Percentiles rank a stretch among this genome's conserved stretches.
Conservation (phyloP, 2,113 vertebrate genomes). For the Zonotrichia leucophrys region DNA sequence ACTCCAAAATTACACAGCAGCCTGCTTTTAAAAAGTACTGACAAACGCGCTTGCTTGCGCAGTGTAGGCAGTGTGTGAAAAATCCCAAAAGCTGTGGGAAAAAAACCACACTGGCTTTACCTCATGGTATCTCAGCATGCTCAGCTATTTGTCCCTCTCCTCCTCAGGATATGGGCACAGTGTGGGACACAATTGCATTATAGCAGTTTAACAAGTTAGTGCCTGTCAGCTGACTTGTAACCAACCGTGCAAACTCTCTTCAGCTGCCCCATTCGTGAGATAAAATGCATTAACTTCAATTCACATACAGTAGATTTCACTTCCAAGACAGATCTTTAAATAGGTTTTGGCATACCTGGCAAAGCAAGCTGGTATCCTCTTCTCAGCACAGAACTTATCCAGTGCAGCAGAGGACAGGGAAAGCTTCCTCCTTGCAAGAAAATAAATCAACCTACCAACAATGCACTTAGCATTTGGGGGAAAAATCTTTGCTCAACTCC, state of each 20-base stretch:
- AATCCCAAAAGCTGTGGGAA: neutral
- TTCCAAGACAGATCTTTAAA: neutral
- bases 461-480: neutral
- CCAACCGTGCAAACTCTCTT: neutral
- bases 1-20: neutral
- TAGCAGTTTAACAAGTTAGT: constrained; percentile 18
- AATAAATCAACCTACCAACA: neutral
- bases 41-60: neutral
- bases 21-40: constrained; percentile 13
- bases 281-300: constrained; percentile 26
- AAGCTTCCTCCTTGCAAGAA: neutral
- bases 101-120: neutral
- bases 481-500: neutral
- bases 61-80: constrained; percentile 26
- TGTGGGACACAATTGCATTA: neutral
- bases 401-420: neutral
- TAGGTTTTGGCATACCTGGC: constrained; percentile 30
- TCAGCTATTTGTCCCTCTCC: neutral
- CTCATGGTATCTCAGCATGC: neutral
- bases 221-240: constrained; percentile 33
- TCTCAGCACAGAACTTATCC: neutral
- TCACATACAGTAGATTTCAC: neutral
- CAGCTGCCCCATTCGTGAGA: neutral
- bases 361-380: neutral
- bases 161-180: neutral